Percentiles rank a stretch among this genome's conserved stretches.
These are phyloP conservation scores for Agrypnus murinus DNA, from an alignment of 2,888 invertebrate genomes.

Conservation along the genomic window DNA sequence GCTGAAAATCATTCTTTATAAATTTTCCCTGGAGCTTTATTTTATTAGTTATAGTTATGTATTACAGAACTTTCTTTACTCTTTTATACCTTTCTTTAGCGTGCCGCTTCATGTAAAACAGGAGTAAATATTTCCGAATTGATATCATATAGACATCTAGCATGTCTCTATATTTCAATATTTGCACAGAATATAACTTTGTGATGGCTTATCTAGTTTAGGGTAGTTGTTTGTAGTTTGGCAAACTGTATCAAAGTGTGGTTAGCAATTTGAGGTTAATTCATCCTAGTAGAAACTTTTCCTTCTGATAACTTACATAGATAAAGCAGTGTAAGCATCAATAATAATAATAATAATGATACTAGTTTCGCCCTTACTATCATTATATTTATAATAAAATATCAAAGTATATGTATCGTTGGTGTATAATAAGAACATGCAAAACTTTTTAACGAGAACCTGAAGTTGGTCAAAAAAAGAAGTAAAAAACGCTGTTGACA, in stretches of 20 bases:
- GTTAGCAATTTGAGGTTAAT: constrained; percentile 46
- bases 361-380: too few relatives aligned
- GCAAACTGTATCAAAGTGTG: constrained; percentile 45
- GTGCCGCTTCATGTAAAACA: constrained; percentile 45
- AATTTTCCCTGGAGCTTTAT: too few relatives aligned
- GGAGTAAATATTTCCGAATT: constrained; percentile 41
- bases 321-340: not conserved
- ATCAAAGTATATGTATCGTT: not conserved
- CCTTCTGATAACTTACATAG: not conserved
- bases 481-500: constrained; percentile 43
- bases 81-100: not conserved
- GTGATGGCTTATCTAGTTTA: constrained; percentile 48
- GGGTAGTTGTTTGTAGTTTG: constrained; percentile 47
- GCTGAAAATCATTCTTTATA: too few relatives aligned
- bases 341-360: too few relatives aligned
- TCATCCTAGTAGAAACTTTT: constrained; percentile 21
- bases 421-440: not conserved
- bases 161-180: constrained; percentile 53
- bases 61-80: too few relatives aligned
- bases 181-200: constrained; percentile 53
- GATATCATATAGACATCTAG: constrained; percentile 51
- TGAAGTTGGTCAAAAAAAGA: constrained; percentile 35
- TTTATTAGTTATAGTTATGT: too few relatives aligned
- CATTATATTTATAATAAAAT: too few relatives aligned
- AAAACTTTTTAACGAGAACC: constrained; percentile 51